Base-by-base conservation (phyloP, 2,113 vertebrate genomes). In the Myotis brandtii region DNA sequence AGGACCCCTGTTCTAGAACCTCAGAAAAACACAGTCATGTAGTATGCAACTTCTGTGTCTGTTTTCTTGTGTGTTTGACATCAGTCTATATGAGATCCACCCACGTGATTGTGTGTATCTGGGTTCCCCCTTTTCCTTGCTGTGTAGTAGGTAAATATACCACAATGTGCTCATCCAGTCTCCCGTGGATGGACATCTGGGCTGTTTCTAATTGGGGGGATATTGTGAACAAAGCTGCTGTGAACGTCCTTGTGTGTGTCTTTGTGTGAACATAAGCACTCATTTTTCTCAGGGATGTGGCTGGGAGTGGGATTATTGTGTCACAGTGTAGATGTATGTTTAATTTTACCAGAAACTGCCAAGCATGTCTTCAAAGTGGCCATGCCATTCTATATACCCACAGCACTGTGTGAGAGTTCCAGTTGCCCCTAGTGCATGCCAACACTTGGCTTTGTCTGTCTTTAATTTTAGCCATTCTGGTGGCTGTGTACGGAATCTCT, bases 131-230 rank as follows among this genome's bases (percentile, higher is more conserved):
- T 30, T 88, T 48, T 67, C 12, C 6, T 13, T 7, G 86, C 62
- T 56, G 48, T 1, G 4, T 25, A 5, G 48, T 34, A 27, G 27
- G 46, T 8, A 10, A 9, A 0, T 1, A 12, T 1, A 23, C 34
- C 59, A 9, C 40, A 0, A 0, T 40, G 8, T 9, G 16, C 16
- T 20, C 3, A 1, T 1, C 52, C 8, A 0, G n/a, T 43, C n/a
- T 27, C n/a, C 37, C 27, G 34, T 6, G 52, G 43, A 8, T 3
- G 16, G 72, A 17, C 18, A 2, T 0, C 7, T 2, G 56, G 69
- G 5, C 20, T 72, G 25, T 32, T 88, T 66, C 82, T 17, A 18
- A 27, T 14, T 14, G 64, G 14, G 77, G 77, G 30, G 18, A 56
- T 48, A 1, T 25, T 20, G 43, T 7, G 18, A 86, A 50, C 27